Base-by-base conservation (phyloP, 1,140 invertebrate species). In the Aradophagus sp. region DNA sequence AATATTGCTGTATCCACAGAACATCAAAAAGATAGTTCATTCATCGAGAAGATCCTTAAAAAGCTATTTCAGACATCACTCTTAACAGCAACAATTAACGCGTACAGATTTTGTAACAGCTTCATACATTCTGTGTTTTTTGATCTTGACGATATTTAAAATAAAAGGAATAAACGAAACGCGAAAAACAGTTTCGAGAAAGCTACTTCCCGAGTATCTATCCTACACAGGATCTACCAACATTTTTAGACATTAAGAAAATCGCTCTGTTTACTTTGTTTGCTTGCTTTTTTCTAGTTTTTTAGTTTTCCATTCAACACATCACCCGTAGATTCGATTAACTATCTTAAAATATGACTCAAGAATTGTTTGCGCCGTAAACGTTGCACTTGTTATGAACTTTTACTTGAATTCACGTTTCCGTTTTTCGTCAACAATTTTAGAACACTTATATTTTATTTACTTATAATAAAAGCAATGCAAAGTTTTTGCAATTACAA, bases 221-320 rank as follows among this genome's bases (percentile, higher is more conserved):
- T 59, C 13, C 61, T 63, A 65, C 71, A 47, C 27, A 56, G 56
- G 39, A 61, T 38, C 58, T 69, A 65, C 52, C 65, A 48, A 50
- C 56, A 55, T 61, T 69, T 69, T 66, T 66, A 73, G 50, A 67
- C 62, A 67, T 67, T 63, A 44, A 63, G 42, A 73, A 58, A 62
- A 53, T 62, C 58, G 56, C 27, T 62, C 36, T 59, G 58, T 47
- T 55, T 48, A 1, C 38, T 52, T 63, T 45, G 31, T 50, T 50
- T 59, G 7, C 44, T 58, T 29, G 13, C 38, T 32, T 32, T n/a
- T 52, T 5, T 4, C 8, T 23, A 5, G 8, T 42, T 27, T 29
- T 14, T 45, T 59, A 19, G 7, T 27, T 39, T 19, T 52, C 23
- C n/a, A 23, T 53, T 45, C 56, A 47, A 36, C 42, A 36, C 42